Evolutionary conservation across 2,113 vertebrate species (phyloP).

Genomic region (Nymphicus hollandicus): DNA sequence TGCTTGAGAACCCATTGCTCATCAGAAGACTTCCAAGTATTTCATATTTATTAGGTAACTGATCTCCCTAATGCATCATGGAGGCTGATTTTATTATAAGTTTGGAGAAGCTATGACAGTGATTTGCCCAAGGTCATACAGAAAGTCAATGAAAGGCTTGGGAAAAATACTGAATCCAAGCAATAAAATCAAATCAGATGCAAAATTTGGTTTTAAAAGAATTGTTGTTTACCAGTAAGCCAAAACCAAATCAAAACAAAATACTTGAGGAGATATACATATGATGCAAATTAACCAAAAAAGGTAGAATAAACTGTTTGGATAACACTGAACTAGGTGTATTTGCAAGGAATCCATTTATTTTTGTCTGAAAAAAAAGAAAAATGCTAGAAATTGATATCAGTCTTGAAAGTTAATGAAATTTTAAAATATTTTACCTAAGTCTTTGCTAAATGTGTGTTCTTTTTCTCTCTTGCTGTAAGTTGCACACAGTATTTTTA

Average conservation of each 20-base stretch:
- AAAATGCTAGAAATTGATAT: not conserved
- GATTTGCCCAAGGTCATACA: conserved; percentile 47
- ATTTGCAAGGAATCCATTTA: conserved; percentile 2
- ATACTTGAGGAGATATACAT: not conserved
- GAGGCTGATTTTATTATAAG: conserved; percentile 36
- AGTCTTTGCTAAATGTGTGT: not conserved
- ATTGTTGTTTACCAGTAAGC: not conserved
- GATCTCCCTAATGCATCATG: conserved; percentile 33
- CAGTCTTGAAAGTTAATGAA: not conserved
- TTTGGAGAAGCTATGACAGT: conserved; percentile 33
- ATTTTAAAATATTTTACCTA: not conserved
- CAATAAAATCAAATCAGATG: conserved; percentile 23
- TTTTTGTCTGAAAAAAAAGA: not conserved
- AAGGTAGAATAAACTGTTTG: not conserved
- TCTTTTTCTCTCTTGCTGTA: not conserved
- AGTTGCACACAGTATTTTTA: not conserved
- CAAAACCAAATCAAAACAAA: conserved; percentile 14
- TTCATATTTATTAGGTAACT: conserved; percentile 42
- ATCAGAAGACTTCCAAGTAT: conserved; percentile 32
- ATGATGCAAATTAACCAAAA: not conserved
- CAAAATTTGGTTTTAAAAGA: not conserved
- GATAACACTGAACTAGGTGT: not conserved
- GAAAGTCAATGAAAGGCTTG: not conserved
- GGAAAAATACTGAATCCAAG: conserved; percentile 8
- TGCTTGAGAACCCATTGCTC: not conserved